Percentiles rank a stretch among this genome's conserved stretches.
phyloP scores from a whole-genome alignment of 2,113 vertebrate genomes.

The Prionailurus bengalensis region DNA sequence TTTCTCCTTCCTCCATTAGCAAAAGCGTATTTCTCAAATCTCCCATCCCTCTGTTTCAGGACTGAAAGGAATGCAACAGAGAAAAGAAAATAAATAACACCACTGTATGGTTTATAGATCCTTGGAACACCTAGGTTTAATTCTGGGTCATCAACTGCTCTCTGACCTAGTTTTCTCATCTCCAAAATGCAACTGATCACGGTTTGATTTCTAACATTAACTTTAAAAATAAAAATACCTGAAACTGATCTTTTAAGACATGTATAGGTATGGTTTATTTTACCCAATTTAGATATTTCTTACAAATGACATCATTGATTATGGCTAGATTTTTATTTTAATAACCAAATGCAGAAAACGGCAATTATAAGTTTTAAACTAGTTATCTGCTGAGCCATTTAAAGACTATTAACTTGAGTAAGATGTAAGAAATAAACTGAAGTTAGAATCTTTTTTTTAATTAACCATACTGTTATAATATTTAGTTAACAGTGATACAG shows the following conservation, averaged over 20 bases:
- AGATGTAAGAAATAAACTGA: slow-evolving; percentile 4
- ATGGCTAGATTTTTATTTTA: slow-evolving; percentile 56
- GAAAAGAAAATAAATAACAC: neutral
- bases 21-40: neutral
- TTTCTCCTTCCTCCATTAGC: neutral
- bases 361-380: slow-evolving; percentile 36
- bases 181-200: slow-evolving; percentile 9
- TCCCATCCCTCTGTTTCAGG: neutral
- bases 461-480: neutral
- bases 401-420: neutral
- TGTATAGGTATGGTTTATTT: neutral
- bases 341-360: slow-evolving; percentile 40
- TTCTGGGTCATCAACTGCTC: neutral
- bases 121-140: neutral
- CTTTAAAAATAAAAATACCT: slow-evolving; percentile 36
- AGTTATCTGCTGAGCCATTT: neutral
- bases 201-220: neutral
- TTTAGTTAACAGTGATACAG: neutral
- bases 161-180: neutral
- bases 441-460: neutral
- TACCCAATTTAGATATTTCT: neutral
- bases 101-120: neutral
- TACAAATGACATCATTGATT: slow-evolving; percentile 29
- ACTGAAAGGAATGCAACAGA: neutral
- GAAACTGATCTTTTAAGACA: neutral